Conservation (phyloP, 2,113 vertebrate genomes). For the Amazona vittata region DNA sequence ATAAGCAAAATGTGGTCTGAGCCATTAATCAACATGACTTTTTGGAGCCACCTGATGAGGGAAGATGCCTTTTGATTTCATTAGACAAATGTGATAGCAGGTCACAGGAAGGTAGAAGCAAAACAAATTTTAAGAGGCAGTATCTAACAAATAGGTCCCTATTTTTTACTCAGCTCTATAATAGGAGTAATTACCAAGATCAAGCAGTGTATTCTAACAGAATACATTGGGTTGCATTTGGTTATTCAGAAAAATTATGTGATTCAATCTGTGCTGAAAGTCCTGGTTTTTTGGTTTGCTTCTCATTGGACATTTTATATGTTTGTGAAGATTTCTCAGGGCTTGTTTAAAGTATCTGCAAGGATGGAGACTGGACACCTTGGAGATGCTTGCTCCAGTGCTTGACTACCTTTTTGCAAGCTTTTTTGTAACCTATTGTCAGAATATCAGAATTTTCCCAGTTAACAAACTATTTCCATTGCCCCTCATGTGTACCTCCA, state of each 20-base stretch:
- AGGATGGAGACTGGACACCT: not conserved
- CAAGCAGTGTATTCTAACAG: not conserved
- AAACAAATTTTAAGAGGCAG: not conserved
- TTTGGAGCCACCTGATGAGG: not conserved
- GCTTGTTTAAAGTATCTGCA: not conserved
- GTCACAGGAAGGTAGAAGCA: not conserved
- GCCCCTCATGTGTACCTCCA: not conserved
- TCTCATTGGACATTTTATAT: not conserved
- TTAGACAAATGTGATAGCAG: not conserved
- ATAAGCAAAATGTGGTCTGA: not conserved
- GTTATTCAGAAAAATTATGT: not conserved
- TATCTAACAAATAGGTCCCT: not conserved
- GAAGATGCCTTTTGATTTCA: not conserved
- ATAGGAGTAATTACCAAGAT: not conserved
- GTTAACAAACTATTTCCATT: not conserved
- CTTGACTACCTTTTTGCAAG: not conserved
- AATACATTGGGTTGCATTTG: not conserved
- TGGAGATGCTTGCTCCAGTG: not conserved
- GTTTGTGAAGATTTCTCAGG: not conserved
- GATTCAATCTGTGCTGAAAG: not conserved
- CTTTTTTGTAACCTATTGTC: not conserved
- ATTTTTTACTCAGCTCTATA: not conserved
- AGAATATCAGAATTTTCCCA: not conserved
- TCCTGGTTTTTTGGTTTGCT: not conserved
- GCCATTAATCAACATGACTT: not conserved